Conservation (phyloP, 2,888 invertebrate species). For the Drosophila sordidula region DNA sequence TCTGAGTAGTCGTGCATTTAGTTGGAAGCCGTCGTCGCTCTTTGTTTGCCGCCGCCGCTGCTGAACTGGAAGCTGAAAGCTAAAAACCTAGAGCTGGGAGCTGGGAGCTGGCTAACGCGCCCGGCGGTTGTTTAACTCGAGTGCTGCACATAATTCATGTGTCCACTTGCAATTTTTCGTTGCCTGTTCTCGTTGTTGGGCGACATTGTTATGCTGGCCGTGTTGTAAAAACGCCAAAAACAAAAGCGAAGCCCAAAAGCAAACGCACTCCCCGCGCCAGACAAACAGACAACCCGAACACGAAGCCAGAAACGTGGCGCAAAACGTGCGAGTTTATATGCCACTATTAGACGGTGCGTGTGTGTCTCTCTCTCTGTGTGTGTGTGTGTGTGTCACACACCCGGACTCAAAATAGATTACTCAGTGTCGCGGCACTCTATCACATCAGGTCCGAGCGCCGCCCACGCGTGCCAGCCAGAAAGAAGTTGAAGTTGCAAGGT, state of each 20-base stretch:
- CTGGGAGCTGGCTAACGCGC: constrained; percentile 46
- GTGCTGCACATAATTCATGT: constrained; percentile 81
- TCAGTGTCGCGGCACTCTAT: constrained; percentile 77
- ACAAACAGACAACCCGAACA: constrained; percentile 2
- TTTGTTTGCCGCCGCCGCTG: constrained; percentile 56
- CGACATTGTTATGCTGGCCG: constrained; percentile 78
- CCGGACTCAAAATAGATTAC: constrained; percentile 76
- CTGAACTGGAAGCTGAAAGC: neutral
- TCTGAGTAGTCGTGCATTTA: constrained; percentile 73
- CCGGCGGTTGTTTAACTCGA: constrained; percentile 79
- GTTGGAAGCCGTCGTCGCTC: constrained; percentile 63
- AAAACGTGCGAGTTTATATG: constrained; percentile 75
- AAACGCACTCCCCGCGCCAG: constrained; percentile 29
- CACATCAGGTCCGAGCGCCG: constrained; percentile 50
- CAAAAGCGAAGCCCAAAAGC: constrained; percentile 62
- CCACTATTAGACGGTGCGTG: constrained; percentile 62
- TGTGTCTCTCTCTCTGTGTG: constrained; percentile 12
- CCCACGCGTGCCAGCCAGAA: constrained; percentile 10
- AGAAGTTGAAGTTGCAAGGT: constrained; percentile 45
- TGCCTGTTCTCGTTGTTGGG: constrained; percentile 40
- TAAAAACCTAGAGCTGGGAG: constrained; percentile 1
- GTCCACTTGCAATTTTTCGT: constrained; percentile 81
- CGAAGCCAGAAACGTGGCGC: constrained; percentile 55
- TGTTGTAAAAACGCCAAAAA: constrained; percentile 78
- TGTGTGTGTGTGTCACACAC: constrained; percentile 22